Base-by-base conservation (phyloP, 2,888 invertebrate genomes). In the Belgica antarctica region DNA sequence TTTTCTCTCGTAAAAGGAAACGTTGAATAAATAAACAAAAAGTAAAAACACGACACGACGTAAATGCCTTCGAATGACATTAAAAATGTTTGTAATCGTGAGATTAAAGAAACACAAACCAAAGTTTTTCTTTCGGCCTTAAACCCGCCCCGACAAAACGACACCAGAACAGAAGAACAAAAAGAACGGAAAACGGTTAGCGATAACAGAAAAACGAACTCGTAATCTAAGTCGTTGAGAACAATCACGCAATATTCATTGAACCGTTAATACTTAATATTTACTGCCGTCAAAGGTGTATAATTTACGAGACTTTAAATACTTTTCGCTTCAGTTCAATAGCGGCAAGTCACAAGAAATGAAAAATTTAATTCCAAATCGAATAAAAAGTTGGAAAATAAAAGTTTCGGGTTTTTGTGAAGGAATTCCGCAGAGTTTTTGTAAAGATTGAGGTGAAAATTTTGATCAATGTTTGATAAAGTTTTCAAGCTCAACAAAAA, bases 191-290 rank as follows among this genome's bases (percentile, higher is more conserved):
- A 36, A 1, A 19, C 27, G 52, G 3, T n/a, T n/a, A 19, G 52
- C 41, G 46, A 46, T 46, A 65, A 65, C 27, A 47, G 47, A 65
- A 65, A 12, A 15, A 17, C 65, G 19, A 31, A 17, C 22, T 31
- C 36, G 19, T 22, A 19, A 34, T 27, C 31, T 34, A 19, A 12
- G 22, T 34, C 34, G 31, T 34, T 3, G 62, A 22, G 27, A 28
- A 68, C 31, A 46, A 68, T 68, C 68, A 68, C 68, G 68, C 68
- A 68, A 68, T 68, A 57, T 57, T 68, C 68, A 68, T 68, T 68
- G 68, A 68, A 68, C 68, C 68, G 68, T 68, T 68, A 31, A 68
- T 59, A 59, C 68, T 27, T 65, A 47, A 65, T 65, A 65, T 65
- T 65, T 65, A 41, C 24, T 59, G n/a, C n/a, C 25, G 25, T 12